Percentiles rank a stretch among this genome's conserved stretches.
phyloP scores from a whole-genome alignment of 2,888 invertebrate species.

The Dasypolia templi region DNA sequence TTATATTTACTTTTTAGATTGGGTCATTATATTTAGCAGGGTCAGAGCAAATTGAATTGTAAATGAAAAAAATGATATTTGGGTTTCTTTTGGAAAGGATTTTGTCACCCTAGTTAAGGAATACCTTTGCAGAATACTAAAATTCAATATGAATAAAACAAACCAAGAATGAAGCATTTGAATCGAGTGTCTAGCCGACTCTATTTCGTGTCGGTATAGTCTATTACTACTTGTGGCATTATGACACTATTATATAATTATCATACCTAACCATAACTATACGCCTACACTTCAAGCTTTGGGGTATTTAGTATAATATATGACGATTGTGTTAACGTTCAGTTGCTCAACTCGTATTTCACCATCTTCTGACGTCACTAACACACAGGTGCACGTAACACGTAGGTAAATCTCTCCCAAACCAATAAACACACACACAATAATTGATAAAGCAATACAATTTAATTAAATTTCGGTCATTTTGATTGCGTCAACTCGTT shows the following conservation, averaged over 20 bases:
- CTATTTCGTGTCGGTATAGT: background rate
- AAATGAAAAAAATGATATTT: conserved; percentile 15
- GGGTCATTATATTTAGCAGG: conserved; percentile 32
- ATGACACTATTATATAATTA: background rate
- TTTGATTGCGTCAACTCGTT: conserved; percentile 38
- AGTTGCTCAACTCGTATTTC: background rate
- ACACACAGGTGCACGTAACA: conserved; percentile 32
- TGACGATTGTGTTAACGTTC: background rate
- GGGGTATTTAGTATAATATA: too few species aligned
- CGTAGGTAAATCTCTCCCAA: conserved; percentile 39
- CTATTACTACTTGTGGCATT: background rate
- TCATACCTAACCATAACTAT: background rate
- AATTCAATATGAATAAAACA: background rate
- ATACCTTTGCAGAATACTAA: background rate
- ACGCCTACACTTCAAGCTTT: background rate
- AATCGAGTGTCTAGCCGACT: background rate
- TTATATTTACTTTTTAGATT: conserved; percentile 39
- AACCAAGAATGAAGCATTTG: background rate
- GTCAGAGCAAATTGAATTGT: background rate
- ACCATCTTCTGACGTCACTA: conserved; percentile 21
- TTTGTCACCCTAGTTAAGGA: background rate
- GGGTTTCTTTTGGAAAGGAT: conserved; percentile 8
- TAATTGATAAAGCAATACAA: conserved; percentile 55
- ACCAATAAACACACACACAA: conserved; percentile 45
- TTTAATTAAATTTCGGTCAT: conserved; percentile 48